Base-by-base conservation (phyloP, 2,113 vertebrate species). In the Empidonax traillii region DNA sequence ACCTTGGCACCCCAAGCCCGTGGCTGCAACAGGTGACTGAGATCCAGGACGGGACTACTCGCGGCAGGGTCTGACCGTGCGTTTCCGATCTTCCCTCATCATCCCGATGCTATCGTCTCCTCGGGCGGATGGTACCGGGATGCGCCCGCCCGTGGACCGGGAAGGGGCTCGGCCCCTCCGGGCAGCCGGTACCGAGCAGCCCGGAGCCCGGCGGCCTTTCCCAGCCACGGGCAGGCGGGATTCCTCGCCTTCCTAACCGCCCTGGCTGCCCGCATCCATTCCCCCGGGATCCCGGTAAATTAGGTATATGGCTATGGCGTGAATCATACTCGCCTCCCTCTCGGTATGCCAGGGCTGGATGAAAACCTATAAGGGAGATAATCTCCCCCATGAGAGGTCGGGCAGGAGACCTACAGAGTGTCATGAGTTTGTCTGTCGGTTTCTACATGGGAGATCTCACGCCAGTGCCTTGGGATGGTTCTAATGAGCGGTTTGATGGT, bases 21-120 rank as follows among this genome's bases (percentile, higher is more conserved):
- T 12, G 33, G 31, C 44, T 35, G 81, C 90, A 83, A 83, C 95
- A 95, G 92, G 95, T 97, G 95, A 95, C 58, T 37, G 87, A 41
- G 5, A 49, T 41, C 14, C 35, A 13, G 44, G 27, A 67, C 6
- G 5, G 43, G 24, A 62, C 47, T 8, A 9, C 47, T 27, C 4
- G 7, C 14, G 9, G n/a, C 33, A 25, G 16, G 44, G 33, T 12
- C 21, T 37, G 30, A n/a, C 53, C 3, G 20, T 13, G 5, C 4
- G 1, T 89, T 94, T 68, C 31, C 62, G 33, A 10, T 25, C 4
- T 8, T 87, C 69, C 21, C 35, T 52, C 43, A 18, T 37, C 33
- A 13, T 37, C 49, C n/a, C 9, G 23, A 17, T 21, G 75, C 20
- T 31, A 3, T 58, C 9, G 22, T 15, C 10, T 22, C 18, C 52